Evolutionary conservation across 2,797 vertebrate species (phyloP).

Genomic region (Zenarchopterus dispar): DNA sequence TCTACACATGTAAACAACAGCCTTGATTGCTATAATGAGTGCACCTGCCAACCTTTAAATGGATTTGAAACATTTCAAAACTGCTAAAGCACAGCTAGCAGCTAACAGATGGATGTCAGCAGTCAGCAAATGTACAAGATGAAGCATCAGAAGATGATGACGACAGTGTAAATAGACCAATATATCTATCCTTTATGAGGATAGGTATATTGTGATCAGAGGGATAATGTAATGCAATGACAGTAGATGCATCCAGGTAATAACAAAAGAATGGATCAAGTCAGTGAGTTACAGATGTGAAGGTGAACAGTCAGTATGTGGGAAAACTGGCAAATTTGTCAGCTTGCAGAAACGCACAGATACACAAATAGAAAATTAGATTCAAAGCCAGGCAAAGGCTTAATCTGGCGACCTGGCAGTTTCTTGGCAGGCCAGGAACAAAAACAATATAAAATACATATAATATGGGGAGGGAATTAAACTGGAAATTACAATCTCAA

Average conservation of each 20-base stretch:
- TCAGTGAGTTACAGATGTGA: slow-evolving; percentile 12
- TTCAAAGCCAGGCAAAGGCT: neutral
- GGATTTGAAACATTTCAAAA: slow-evolving; percentile 39
- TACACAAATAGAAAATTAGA: neutral
- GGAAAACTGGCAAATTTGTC: slow-evolving; percentile 11
- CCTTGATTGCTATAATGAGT: slow-evolving; percentile 44
- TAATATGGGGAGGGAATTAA: slow-evolving; percentile 5
- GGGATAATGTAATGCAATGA: slow-evolving; percentile 7
- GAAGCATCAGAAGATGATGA: slow-evolving; percentile 18
- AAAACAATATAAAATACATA: slow-evolving; percentile 2
- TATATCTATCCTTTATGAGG: neutral
- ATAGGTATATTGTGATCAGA: too few relatives aligned
- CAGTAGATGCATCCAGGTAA: slow-evolving; percentile 20
- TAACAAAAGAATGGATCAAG: slow-evolving; percentile 5
- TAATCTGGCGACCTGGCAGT: neutral
- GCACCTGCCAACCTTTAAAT: slow-evolving; percentile 58
- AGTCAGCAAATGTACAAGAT: slow-evolving; percentile 29
- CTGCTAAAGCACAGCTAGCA: slow-evolving; percentile 16
- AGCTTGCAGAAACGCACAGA: too few relatives aligned
- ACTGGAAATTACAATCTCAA: slow-evolving; percentile 3
- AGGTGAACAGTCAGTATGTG: neutral
- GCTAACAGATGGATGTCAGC: slow-evolving; percentile 40
- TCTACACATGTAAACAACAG: slow-evolving; percentile 44
- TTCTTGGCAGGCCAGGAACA: neutral
- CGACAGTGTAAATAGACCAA: neutral